phyloP scores from a whole-genome alignment of 1,140 invertebrate genomes.

The Spodoptera frugiperda region DNA sequence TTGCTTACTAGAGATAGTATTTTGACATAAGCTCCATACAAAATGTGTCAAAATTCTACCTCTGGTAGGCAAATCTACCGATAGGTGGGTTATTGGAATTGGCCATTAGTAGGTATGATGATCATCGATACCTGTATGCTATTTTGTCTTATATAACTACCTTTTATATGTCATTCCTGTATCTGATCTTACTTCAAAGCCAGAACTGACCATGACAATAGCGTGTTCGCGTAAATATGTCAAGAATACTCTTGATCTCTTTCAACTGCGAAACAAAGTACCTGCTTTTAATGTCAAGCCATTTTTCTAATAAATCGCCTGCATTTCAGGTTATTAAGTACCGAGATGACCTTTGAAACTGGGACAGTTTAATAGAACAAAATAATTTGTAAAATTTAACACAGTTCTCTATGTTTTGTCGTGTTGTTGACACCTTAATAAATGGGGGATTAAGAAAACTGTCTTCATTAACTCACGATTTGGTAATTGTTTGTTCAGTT shows the following conservation, averaged over 20 bases:
- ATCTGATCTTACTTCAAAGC: too few species aligned
- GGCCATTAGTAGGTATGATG: too few species aligned
- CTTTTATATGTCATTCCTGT: too few species aligned
- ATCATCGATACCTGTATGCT: too few species aligned
- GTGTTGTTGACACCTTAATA: constrained; percentile 25
- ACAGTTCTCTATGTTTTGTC: constrained; percentile 14
- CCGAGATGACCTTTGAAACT: constrained; percentile 22
- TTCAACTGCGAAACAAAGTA: neutral
- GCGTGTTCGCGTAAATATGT: neutral
- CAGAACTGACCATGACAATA: too few species aligned
- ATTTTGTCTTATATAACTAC: too few species aligned
- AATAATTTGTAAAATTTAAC: constrained; percentile 30
- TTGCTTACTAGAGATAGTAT: too few species aligned
- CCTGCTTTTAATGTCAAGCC: neutral
- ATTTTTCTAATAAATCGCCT: constrained; percentile 21
- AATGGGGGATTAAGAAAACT: neutral
- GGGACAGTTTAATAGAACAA: constrained; percentile 29
- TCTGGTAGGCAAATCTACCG: too few species aligned
- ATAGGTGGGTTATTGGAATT: too few species aligned
- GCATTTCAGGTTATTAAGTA: constrained; percentile 17
- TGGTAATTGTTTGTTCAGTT: constrained; percentile 10
- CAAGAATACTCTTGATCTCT: constrained; percentile 1
- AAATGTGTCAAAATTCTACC: too few species aligned
- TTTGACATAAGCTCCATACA: too few species aligned
- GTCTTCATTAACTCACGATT: constrained; percentile 2